Evolutionary conservation across 2,113 vertebrate genomes (phyloP).

Genomic region (Colius striatus): DNA sequence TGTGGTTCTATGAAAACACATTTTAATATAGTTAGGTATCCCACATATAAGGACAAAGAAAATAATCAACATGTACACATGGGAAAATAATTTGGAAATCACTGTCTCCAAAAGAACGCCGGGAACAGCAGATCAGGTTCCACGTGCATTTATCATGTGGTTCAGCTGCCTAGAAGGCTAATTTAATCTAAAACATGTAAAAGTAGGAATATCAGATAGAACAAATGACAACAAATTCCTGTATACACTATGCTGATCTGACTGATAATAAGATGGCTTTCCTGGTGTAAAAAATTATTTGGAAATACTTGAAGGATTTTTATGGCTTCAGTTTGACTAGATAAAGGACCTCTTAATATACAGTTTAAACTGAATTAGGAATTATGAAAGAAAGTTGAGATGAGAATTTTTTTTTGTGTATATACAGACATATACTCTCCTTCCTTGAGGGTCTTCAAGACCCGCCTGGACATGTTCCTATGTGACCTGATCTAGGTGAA

Average conservation of each 20-base stretch:
- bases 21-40: background rate
- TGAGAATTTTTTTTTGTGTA: background rate
- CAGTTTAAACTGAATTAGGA: background rate
- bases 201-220: background rate
- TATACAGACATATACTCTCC: background rate
- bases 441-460: no score
- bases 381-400: background rate
- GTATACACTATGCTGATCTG: background rate
- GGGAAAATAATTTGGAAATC: conserved; percentile 11
- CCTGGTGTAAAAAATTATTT: background rate
- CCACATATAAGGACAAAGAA: conserved; percentile 16
- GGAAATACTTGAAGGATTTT: background rate
- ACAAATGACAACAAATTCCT: background rate
- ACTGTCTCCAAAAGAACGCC: background rate
- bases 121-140: background rate
- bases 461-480: no score
- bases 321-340: background rate
- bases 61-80: background rate
- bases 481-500: no score
- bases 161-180: background rate
- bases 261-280: background rate
- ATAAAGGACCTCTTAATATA: background rate
- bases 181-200: background rate
- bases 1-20: background rate
- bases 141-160: background rate